Evolutionary conservation across 2,797 vertebrate genomes (phyloP).

Genomic region (Rhabdophis nuchalis): DNA sequence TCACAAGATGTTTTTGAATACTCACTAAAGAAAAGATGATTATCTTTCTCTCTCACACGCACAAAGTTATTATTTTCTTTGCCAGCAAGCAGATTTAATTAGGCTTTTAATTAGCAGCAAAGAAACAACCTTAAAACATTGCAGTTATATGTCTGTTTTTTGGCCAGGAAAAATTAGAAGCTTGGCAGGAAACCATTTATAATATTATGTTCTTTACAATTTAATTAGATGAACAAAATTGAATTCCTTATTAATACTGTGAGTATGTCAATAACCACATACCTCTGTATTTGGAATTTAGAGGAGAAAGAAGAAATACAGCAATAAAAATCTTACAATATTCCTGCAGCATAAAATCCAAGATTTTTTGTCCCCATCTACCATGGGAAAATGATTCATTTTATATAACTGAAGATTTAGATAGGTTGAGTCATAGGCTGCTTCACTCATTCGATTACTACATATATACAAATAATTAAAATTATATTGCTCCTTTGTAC

Average conservation of each 20-base stretch:
- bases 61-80: not conserved
- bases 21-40: not conserved
- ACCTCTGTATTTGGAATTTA: too few relatives aligned
- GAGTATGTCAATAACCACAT: not conserved
- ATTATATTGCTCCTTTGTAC: slow-evolving; percentile 15
- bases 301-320: not conserved
- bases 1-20: not conserved
- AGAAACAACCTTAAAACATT: not conserved
- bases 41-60: not conserved
- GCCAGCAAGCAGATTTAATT: not conserved
- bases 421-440: not conserved
- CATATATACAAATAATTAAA: not conserved
- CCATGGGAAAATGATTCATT: not conserved
- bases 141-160: not conserved
- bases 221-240: not conserved
- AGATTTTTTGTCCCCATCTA: not conserved
- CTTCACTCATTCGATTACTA: not conserved
- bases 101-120: not conserved
- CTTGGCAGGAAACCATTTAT: not conserved
- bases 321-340: not conserved
- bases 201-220: not conserved
- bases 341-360: not conserved
- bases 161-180: not conserved
- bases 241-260: not conserved
- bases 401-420: slow-evolving; percentile 3